Evolutionary conservation across 2,888 invertebrate species (phyloP), one percentile per base, ranked within the genome.

Genomic region (Candidula unifasciata): DNA sequence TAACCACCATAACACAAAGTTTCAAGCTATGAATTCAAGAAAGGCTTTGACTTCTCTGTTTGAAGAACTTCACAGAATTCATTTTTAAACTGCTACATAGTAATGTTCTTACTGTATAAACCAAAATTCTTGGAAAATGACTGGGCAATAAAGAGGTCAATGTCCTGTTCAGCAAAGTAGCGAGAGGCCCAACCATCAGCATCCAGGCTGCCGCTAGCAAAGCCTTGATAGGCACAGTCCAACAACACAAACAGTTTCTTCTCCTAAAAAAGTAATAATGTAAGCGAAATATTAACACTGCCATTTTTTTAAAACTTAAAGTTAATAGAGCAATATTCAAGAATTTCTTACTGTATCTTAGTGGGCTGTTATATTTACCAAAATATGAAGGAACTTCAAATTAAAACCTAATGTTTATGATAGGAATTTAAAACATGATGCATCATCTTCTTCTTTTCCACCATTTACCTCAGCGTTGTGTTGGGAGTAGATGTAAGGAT

Each of bases 111-210:
- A 97, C 98, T 98, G 95, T 99, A 99, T 8, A 99, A 95, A n/a
- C 99, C 99, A 94, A 99, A 99, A 95, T 99, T 99, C 95, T 99
- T 99, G 82, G 99, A 99, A 94, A 98, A 99, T 21, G 98, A 98
- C 94, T 99, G 99, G 2, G 98, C 96, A 92, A 97, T 96, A 88
- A 99, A 95, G 79, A 99, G 95, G 94, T 99, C 99, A 93, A 99
- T 96, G 69, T 98, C 98, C 84, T 96, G 95, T 86, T 96, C 94
- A 2, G 96, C 97, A 94, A 99, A 99, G 94, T 97, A 96, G 73
- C 99, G 96, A 83, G 98, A 96, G 52, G 98, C 96, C 96, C 96
- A 97, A 73, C 98, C 98, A 95, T 99, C 99, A 87, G 95, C 95
- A 91, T 97, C 97, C 60, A 98, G 95, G 95, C 98, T 96, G 0